Percentiles rank a stretch among this genome's conserved stretches.
phyloP scores from a whole-genome alignment of 2,797 vertebrate genomes.

The Notamacropus eugenii region DNA sequence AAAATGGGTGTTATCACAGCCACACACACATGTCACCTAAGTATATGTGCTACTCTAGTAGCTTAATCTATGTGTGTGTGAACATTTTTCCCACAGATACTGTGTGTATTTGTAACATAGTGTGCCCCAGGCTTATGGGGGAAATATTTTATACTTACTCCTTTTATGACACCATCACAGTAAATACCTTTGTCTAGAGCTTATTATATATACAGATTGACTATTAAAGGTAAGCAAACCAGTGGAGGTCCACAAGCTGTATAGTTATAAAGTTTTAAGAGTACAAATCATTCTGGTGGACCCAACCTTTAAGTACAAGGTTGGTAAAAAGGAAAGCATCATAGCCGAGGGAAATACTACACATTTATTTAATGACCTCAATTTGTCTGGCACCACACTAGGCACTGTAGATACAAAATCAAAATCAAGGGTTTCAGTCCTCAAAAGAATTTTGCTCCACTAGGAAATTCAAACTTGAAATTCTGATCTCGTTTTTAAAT shows the following conservation, averaged over 20 bases:
- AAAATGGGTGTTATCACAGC: neutral
- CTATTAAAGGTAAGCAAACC: neutral
- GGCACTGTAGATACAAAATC: neutral
- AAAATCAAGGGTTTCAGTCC: neutral
- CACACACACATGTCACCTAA: neutral
- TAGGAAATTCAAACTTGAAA: slow-evolving; percentile 44
- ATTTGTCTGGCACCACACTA: neutral
- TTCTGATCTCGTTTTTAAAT: slow-evolving; percentile 32
- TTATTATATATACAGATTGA: neutral
- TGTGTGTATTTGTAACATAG: neutral
- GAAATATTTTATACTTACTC: neutral
- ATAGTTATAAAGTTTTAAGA: neutral
- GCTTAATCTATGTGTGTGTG: neutral
- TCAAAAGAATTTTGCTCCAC: neutral
- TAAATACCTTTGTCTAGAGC: neutral
- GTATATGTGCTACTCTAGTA: neutral
- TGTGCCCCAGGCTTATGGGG: neutral
- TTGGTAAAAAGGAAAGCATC: neutral
- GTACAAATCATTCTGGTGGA: neutral
- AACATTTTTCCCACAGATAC: neutral
- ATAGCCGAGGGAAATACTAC: neutral
- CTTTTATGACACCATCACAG: neutral
- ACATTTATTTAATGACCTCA: neutral
- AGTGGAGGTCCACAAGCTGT: neutral
- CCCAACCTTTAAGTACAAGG: neutral